phyloP scores from a whole-genome alignment of 1,140 invertebrate species.

The Aricia agestis region DNA sequence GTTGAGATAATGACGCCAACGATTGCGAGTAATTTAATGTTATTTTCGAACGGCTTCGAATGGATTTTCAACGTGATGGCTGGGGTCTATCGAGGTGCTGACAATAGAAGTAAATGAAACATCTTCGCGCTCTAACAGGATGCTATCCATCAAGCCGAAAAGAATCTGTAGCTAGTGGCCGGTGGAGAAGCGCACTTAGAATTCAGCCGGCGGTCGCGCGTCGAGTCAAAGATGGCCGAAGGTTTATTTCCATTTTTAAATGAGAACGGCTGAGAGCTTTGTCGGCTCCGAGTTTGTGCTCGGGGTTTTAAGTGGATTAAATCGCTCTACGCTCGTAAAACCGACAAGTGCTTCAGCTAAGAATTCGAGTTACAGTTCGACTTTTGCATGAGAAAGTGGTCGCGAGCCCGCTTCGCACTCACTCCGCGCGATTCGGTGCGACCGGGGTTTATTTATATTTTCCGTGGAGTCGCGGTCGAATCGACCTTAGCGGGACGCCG shows the following conservation, averaged over 20 bases:
- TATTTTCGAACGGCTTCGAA: neutral
- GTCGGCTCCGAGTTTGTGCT: conserved; percentile 73
- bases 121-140: conserved; percentile 32
- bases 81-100: neutral
- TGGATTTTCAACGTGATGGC: neutral
- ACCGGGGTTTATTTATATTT: conserved; percentile 49
- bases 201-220: conserved; percentile 66
- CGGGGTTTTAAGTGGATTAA: conserved; percentile 76
- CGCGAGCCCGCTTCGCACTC: conserved; percentile 59
- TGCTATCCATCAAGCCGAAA: conserved; percentile 57
- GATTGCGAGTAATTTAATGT: neutral
- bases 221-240: conserved; percentile 71
- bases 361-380: conserved; percentile 75
- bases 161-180: conserved; percentile 50
- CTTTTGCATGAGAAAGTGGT: conserved; percentile 74
- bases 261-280: conserved; percentile 75
- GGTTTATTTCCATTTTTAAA: conserved; percentile 76
- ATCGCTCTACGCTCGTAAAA: conserved; percentile 75
- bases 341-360: conserved; percentile 73
- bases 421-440: conserved; percentile 55
- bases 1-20: neutral
- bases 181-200: conserved; percentile 64
- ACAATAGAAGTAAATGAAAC: conserved; percentile 26
- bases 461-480: conserved; percentile 47
- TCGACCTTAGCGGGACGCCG: conserved; percentile 50